Base-by-base conservation (phyloP, 2,797 vertebrate species). In the Darevskia mixta region DNA sequence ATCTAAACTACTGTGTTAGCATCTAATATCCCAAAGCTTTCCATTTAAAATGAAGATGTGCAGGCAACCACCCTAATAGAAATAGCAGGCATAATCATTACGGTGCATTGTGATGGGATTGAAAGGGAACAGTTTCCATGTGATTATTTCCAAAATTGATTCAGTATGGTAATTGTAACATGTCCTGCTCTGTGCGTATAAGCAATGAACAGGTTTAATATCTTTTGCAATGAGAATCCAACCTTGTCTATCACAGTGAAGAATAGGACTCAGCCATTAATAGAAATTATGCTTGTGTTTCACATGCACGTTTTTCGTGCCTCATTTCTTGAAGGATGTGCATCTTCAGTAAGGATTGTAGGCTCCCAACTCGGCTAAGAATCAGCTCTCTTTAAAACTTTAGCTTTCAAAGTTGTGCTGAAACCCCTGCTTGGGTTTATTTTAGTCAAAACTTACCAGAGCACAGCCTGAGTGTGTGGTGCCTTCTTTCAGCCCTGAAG, bases 21-120 rank as follows among this genome's bases (percentile, higher is more conserved):
- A 83, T 23, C 80, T 64, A 78, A 86, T 69, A 83, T 64, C n/a
- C 61, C 75, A 23, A 86, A 61, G 18, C 18, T 79, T 79, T 64
- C 61, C n/a, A 66, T 79, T 87, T 87, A 83, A 66, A 32, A 58
- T 83, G 67, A 23, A 32, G 35, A 67, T 61, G 35, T 55, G 76
- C 64, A 79, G 55, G 45, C 17, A 79, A 32, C 32, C 38, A 55
- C 76, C 25, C 25, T 83, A 79, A 79, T 66, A 71, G 58, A 66
- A 79, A 61, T 58, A 38, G n/a, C 25, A 38, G 38, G 29, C 64
- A 25, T 71, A 77, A 71, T 82, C 41, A 58, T 78, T 61, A 35
- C 75, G 17, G 55, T 18, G 41, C 78, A 58, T 35, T 82, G 79
- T 5, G 8, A 61, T 35, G 43, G 58, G 20, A 69, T 2, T 72